Percentiles rank a stretch among this genome's conserved stretches.
phyloP scores from a whole-genome alignment of 2,797 vertebrate genomes.

The Periparus ater region DNA sequence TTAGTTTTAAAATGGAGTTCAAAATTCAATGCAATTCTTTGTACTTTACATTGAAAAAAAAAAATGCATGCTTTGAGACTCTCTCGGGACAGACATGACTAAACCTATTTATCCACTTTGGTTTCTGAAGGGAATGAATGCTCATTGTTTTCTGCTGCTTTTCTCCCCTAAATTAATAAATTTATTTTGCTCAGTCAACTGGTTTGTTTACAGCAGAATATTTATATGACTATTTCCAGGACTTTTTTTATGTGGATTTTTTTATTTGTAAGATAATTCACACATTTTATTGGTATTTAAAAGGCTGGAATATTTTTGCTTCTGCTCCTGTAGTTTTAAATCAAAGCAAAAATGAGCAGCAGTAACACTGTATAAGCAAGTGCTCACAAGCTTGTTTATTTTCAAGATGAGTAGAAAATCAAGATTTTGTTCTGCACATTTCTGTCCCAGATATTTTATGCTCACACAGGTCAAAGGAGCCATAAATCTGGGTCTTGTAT shows the following conservation, averaged over 20 bases:
- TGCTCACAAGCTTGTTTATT: not conserved
- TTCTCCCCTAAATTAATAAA: slow-evolving; percentile 24
- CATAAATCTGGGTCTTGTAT: not conserved
- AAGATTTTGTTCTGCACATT: not conserved
- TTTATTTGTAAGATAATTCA: slow-evolving; percentile 3
- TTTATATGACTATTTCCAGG: not conserved
- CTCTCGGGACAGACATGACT: slow-evolving; percentile 44
- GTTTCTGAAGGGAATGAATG: slow-evolving; percentile 3
- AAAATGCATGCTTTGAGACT: not conserved
- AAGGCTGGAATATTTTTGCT: not conserved
- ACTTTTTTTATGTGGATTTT: not conserved
- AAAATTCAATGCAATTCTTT: slow-evolving; percentile 55
- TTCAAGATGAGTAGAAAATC: not conserved
- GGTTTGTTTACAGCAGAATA: slow-evolving; percentile 9
- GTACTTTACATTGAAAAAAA: slow-evolving; percentile 18
- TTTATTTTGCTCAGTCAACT: slow-evolving; percentile 25
- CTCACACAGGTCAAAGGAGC: not conserved
- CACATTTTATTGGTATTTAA: slow-evolving; percentile 6
- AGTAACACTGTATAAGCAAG: not conserved
- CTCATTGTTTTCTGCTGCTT: slow-evolving; percentile 26
- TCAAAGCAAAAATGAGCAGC: not conserved
- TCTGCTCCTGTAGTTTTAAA: not conserved
- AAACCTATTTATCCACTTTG: slow-evolving; percentile 62
- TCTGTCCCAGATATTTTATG: not conserved
- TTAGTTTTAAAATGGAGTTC: slow-evolving; percentile 59